Evolutionary conservation across 1,140 invertebrate species (phyloP).

Genomic region (Proctacanthus coquilletti): DNA sequence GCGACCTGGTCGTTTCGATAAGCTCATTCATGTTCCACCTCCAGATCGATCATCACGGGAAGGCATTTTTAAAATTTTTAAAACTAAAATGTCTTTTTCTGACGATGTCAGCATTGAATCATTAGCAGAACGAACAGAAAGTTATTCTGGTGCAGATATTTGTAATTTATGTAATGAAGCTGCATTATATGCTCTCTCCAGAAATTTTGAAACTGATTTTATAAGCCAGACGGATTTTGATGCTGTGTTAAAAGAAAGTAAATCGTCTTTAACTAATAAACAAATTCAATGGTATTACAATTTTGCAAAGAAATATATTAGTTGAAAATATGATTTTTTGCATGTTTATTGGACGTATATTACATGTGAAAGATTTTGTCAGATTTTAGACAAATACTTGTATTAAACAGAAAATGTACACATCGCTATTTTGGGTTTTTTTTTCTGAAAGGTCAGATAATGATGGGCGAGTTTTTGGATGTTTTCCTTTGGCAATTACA

Average conservation of each 20-base stretch:
- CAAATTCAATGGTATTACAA: slow-evolving; percentile 30
- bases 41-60: slow-evolving; percentile 44
- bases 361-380: too few species aligned
- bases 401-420: too few species aligned
- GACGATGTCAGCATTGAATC: slow-evolving; percentile 39
- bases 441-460: too few species aligned
- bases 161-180: slow-evolving; percentile 56
- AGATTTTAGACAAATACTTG: too few species aligned
- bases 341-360: too few species aligned
- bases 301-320: slow-evolving; percentile 17
- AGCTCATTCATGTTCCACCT: slow-evolving; percentile 56
- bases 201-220: slow-evolving; percentile 31
- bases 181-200: slow-evolving; percentile 43
- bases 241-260: slow-evolving; percentile 33
- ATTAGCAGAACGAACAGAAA: slow-evolving; percentile 42
- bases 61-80: slow-evolving; percentile 42
- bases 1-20: slow-evolving; percentile 59
- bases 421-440: too few species aligned
- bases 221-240: slow-evolving; percentile 39
- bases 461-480: too few species aligned
- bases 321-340: too few species aligned
- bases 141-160: slow-evolving; percentile 66
- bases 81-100: slow-evolving; percentile 42
- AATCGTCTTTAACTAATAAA: slow-evolving; percentile 34
- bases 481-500: too few species aligned